These are phyloP conservation scores for Capromys pilorides DNA, from an alignment of 2,797 vertebrate genomes.

Conservation along the genomic window DNA sequence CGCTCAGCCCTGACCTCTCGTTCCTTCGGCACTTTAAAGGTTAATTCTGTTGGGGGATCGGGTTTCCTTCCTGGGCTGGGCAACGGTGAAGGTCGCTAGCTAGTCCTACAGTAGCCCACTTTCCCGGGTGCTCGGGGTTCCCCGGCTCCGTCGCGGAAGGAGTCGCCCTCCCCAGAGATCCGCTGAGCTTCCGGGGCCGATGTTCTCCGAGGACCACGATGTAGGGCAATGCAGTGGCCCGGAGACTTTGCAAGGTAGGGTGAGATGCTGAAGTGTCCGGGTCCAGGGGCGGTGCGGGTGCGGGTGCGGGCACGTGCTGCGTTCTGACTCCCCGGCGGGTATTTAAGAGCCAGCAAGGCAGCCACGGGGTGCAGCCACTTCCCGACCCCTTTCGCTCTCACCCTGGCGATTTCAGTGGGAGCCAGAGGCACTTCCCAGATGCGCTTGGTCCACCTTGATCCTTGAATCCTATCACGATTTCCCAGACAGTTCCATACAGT, in stretches of 20 bases:
- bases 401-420: conserved; percentile 41
- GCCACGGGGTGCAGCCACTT: not conserved
- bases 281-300: not conserved
- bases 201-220: conserved; percentile 82
- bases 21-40: conserved; percentile 85
- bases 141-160: conserved; percentile 80
- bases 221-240: conserved; percentile 85
- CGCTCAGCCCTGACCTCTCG: conserved; percentile 78
- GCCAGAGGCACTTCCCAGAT: not conserved
- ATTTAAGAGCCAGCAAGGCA: not conserved
- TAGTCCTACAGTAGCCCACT: conserved; percentile 76
- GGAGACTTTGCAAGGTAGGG: conserved; percentile 86
- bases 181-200: conserved; percentile 82
- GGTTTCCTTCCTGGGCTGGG: conserved; percentile 86
- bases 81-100: conserved; percentile 83
- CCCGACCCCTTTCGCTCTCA: conserved; percentile 10
- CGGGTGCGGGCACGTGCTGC: not conserved
- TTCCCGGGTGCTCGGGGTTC: conserved; percentile 79
- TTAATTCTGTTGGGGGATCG: conserved; percentile 88
- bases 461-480: not conserved
- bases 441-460: conserved; percentile 41
- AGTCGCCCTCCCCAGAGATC: conserved; percentile 83
- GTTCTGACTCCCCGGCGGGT: not conserved
- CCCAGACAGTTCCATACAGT: not conserved
- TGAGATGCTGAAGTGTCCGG: not conserved